phyloP scores from a whole-genome alignment of 2,113 vertebrate genomes.

The Odocoileus virginianus region DNA sequence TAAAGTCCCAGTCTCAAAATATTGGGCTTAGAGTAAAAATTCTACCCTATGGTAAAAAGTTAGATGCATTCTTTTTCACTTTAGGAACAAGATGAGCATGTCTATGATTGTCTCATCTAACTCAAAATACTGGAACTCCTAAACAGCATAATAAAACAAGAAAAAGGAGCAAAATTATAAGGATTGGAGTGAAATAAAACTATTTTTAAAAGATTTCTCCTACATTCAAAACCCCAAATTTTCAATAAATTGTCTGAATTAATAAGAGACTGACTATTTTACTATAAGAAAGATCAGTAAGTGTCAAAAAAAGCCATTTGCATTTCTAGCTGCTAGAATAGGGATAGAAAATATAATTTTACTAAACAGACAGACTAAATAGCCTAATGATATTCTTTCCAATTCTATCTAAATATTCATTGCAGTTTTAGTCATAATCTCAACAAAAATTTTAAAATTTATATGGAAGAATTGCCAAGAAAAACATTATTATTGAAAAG shows the following conservation, averaged over 20 bases:
- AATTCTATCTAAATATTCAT: neutral
- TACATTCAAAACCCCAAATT: neutral
- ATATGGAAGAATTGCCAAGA: neutral
- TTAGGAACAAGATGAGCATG: neutral
- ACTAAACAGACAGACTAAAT: neutral
- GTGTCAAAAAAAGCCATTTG: neutral
- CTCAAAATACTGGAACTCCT: neutral
- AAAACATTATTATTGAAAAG: neutral
- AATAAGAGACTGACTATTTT: neutral
- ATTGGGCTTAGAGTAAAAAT: neutral
- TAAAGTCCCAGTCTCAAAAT: neutral
- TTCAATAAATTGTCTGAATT: neutral
- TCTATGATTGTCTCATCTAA: neutral
- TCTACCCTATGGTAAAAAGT: neutral
- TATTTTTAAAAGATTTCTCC: neutral
- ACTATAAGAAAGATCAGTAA: neutral
- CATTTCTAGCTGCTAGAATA: neutral
- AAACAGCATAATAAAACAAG: neutral
- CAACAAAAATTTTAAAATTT: neutral
- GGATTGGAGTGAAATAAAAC: neutral
- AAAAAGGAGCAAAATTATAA: neutral
- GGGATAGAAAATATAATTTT: neutral
- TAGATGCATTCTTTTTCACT: neutral
- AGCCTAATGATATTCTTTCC: neutral
- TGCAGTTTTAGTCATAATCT: neutral